Percentiles rank a stretch among this genome's conserved stretches.
Conservation (phyloP, 2,888 invertebrate genomes). For the Bugulina stolonifera region DNA sequence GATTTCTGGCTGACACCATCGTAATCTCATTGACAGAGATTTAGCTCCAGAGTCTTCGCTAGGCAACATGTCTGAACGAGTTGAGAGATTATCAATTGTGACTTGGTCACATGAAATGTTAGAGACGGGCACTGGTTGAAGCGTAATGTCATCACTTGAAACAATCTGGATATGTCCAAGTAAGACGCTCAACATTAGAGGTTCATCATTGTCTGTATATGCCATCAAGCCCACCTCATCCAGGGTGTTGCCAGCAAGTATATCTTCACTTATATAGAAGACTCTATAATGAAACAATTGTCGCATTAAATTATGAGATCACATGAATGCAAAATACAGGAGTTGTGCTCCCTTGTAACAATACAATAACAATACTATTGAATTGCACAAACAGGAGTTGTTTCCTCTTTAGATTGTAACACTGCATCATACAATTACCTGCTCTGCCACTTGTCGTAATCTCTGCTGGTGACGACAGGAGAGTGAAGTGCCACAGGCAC, state of each 20-base stretch:
- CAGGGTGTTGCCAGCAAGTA: neutral
- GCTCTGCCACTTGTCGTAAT: conserved; percentile 1
- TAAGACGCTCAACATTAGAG: conserved; percentile 7
- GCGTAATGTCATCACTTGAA: neutral
- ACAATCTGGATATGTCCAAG: neutral
- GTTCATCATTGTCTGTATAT: conserved; percentile 19
- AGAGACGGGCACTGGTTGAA: neutral
- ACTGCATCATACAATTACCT: neutral
- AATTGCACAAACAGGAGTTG: too few species aligned
- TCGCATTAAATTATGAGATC: too few species aligned
- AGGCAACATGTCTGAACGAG: neutral
- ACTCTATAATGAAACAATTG: neutral
- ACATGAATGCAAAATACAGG: too few species aligned
- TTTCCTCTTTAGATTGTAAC: too few species aligned
- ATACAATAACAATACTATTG: too few species aligned
- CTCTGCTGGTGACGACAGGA: neutral
- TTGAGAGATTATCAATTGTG: conserved; percentile 17
- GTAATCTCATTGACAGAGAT: conserved; percentile 1
- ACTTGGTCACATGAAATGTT: neutral
- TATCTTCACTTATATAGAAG: neutral
- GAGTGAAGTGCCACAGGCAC: neutral
- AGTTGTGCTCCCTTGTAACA: too few species aligned
- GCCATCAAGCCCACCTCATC: conserved; percentile 14
- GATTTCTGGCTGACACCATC: conserved; percentile 22
- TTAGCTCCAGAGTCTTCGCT: neutral